phyloP scores from a whole-genome alignment of 2,113 vertebrate species.

The Equus przewalskii region DNA sequence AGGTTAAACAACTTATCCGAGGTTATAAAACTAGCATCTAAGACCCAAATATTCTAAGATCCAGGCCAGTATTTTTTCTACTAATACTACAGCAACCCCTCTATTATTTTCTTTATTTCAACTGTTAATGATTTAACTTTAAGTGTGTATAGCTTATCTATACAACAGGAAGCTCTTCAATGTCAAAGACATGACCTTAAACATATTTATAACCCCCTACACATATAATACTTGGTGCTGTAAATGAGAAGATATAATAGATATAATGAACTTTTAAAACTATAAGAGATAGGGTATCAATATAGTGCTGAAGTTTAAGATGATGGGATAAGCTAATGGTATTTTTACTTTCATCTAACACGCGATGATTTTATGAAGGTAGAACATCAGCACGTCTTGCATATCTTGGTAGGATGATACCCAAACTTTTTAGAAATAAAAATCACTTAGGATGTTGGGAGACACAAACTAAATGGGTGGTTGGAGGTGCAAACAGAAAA shows the following conservation, averaged over 20 bases:
- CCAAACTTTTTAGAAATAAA: background rate
- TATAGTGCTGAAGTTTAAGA: background rate
- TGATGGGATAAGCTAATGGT: background rate
- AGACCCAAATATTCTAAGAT: background rate
- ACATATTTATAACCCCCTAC: background rate
- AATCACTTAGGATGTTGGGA: background rate
- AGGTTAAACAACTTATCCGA: background rate
- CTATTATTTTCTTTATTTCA: background rate
- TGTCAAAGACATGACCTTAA: background rate
- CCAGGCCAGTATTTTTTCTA: background rate
- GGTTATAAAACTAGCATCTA: conserved; percentile 24
- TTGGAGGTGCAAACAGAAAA: background rate
- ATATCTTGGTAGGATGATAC: background rate
- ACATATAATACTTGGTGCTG: background rate
- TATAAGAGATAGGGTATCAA: background rate
- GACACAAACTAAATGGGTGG: background rate
- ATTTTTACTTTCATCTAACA: background rate
- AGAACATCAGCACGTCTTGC: background rate
- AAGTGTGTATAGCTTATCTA: background rate
- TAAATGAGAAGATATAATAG: background rate
- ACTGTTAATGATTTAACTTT: background rate
- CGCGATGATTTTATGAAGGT: background rate
- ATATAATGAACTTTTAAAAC: background rate
- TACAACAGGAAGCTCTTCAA: background rate
- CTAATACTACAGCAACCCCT: background rate